Conservation (phyloP, 2,888 invertebrate species). For the Phaedon cochleariae region DNA sequence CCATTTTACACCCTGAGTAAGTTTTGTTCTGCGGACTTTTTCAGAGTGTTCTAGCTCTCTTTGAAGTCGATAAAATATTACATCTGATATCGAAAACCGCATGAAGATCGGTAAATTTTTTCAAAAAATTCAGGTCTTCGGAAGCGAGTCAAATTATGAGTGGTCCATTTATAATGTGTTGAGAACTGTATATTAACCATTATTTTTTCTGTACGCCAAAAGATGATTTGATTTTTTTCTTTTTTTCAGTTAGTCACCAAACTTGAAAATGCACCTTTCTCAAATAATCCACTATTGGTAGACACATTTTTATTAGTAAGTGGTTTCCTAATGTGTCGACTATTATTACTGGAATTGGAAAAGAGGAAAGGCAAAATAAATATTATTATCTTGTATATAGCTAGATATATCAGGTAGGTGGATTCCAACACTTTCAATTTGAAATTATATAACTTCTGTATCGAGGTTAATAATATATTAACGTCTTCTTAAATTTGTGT, state of each 20-base stretch:
- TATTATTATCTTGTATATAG: constrained; percentile 69
- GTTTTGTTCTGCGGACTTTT: no score
- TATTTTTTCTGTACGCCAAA: no score
- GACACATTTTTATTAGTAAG: constrained; percentile 77
- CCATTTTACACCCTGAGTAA: no score
- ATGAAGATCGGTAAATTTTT: no score
- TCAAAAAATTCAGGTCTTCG: no score
- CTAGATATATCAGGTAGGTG: constrained; percentile 73
- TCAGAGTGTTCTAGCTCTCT: no score
- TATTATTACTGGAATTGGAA: constrained; percentile 74
- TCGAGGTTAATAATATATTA: no score
- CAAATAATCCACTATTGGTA: constrained; percentile 76
- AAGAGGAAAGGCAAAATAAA: constrained; percentile 72
- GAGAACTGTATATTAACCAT: no score
- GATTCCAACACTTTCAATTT: background rate
- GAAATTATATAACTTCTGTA: background rate
- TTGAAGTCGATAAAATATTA: no score
- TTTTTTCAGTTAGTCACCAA: constrained; percentile 66
- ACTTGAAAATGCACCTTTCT: constrained; percentile 69
- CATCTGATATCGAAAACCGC: no score
- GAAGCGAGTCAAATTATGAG: no score
- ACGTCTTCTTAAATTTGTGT: background rate
- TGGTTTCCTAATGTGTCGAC: constrained; percentile 74
- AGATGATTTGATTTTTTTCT: background rate
- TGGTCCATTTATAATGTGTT: no score